Base-by-base conservation (phyloP, 2,113 vertebrate genomes). In the Platysteira castanea region DNA sequence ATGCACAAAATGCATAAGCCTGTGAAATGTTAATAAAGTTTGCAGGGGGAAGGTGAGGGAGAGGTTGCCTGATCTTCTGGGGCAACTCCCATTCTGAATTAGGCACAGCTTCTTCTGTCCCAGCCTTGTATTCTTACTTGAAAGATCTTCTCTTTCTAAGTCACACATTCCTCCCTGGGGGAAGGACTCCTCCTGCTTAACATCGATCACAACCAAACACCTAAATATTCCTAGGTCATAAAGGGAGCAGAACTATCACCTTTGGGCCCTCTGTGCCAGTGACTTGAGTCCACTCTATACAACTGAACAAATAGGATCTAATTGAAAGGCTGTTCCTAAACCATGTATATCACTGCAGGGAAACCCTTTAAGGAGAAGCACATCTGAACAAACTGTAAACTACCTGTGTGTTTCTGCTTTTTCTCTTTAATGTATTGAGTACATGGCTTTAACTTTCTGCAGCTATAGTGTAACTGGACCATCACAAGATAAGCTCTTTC, bases 141-240 rank as follows among this genome's bases (percentile, higher is more conserved):
- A 64, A 73, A 73, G 18, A 27, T 49, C 44, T 57, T 46, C 2
- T 65, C 23, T 41, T 65, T 37, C 22, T 60, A 27, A 27, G 7
- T 64, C 15, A 9, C 19, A 17, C 1, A 0, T 59, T 64, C 17
- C 33, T 70, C 23, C 35, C 31, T 57, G 39, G 31, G 31, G 28
- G 8, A 73, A 54, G 28, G 80, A 21, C 41, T 56, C 35, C 17
- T 76, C 56, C 52, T 33, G 20, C 63, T 60, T 73, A 39, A 49
- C 4, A 31, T 7, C 0, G 0, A 41, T 57, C 19, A 20, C n/a
- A 83, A 5, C 21, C 61, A 60, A 56, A 27, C 23, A 13, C 67
- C 33, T 57, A 42, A 42, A 67, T 6, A 9, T 23, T 65, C 46
- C 19, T 3, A 42, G 88, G 63, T 63, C 18, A 21, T 60, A 65